Base-by-base conservation (phyloP, 2,797 vertebrate genomes). In the Merluccius polli region DNA sequence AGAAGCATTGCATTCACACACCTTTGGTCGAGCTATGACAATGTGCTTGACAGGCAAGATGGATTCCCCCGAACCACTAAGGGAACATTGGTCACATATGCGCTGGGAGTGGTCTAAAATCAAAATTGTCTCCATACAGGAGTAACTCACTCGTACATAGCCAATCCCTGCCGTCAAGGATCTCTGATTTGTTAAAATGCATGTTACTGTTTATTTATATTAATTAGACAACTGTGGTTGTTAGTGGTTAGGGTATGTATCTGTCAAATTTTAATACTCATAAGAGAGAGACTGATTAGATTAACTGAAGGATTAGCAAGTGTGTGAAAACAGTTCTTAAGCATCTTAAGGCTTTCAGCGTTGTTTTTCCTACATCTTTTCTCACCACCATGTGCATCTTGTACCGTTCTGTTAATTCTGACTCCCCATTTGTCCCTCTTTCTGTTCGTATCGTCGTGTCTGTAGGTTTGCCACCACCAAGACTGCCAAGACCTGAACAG, bases 391-490 rank as follows among this genome's bases (percentile, higher is more conserved):
- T 31, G 70, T 77, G 78, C 74, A 24, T 75, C 73, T 31, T 63
- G 67, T 44, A 65, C 27, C 65, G 30, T 9, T 70, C 31, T 38
- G 65, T 63, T 71, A 74, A 69, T 38, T 75, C 78, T 70, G 63
- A 75, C 16, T 72, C 52, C 33, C 32, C 13, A 32, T 32, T 29
- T 71, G 21, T 41, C 1, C 0, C 8, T n/a, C 13, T 7, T 12
- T 24, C 44, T 35, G 70, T 16, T 76, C 31, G 1, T 83, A n/a
- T 71, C 24, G 77, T 16, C 79, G 35, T 75, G 35, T 78, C 30
- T 79, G 70, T 85, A 99, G 98, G 96, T 97, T 86, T 99, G 97
- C 84, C 96, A 97, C 87, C 96, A 96, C 38, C 87, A 90, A 0
- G 94, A 95, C 83, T 97, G 96, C 89, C 96, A 88, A 89, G 95